Conservation (phyloP, 2,888 invertebrate species). For the Myathropa florea region DNA sequence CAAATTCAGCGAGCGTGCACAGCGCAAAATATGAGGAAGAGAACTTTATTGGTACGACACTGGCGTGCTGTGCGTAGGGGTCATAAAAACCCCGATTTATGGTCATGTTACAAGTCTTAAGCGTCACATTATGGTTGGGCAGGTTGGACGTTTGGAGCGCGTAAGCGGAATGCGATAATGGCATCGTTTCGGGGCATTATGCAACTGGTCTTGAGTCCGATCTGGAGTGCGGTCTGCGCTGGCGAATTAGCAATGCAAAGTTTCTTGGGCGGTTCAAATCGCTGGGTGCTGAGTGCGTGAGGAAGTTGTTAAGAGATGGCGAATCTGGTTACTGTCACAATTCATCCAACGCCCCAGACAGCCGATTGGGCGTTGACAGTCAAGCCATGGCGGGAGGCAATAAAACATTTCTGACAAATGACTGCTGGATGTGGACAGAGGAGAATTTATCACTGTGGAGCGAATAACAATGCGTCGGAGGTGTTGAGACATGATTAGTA, state of each 20-base stretch:
- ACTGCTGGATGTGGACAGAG: neutral
- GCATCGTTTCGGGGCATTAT: constrained; percentile 15
- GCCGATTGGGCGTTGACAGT: neutral
- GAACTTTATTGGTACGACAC: constrained; percentile 10
- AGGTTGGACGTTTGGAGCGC: neutral
- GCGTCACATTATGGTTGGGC: constrained; percentile 14
- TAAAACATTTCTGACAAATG: neutral
- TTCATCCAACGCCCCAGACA: neutral
- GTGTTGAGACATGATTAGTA: neutral
- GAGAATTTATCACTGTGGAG: neutral
- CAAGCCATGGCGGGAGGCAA: neutral
- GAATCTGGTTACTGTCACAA: neutral
- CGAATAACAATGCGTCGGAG: neutral
- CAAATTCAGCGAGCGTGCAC: neutral
- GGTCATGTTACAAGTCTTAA: constrained; percentile 41
- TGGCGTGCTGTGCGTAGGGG: neutral
- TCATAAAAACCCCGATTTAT: constrained; percentile 37
- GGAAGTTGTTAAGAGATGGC: neutral
- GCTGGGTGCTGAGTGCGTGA: neutral
- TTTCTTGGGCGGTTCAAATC: neutral
- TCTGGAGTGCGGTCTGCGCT: neutral
- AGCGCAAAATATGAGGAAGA: constrained; percentile 3
- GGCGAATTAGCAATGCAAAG: neutral
- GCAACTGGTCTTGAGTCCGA: constrained; percentile 2
- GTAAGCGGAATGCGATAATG: constrained; percentile 34